Conservation (phyloP, 2,797 vertebrate species). For the Spinus pinus region DNA sequence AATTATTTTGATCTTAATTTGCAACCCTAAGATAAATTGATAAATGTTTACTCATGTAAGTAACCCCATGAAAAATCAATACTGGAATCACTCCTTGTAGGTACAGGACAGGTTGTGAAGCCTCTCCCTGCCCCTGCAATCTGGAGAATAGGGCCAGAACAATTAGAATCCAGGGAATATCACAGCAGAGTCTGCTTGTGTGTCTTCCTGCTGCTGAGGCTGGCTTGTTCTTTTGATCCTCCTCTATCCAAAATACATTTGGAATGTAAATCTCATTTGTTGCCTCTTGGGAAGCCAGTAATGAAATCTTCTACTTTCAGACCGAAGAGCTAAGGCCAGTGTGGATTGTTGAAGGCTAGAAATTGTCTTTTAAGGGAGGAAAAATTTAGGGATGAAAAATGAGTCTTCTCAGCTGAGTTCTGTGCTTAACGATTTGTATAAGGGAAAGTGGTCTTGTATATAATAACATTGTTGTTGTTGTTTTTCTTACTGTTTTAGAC, state of each 20-base stretch:
- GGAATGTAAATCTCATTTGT: not conserved
- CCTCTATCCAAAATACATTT: not conserved
- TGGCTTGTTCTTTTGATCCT: not conserved
- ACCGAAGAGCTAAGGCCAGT: not conserved
- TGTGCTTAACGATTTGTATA: not conserved
- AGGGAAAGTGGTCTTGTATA: not conserved
- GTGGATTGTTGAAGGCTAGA: not conserved
- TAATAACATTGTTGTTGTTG: not conserved
- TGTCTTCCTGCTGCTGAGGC: not conserved
- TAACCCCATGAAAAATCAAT: not conserved
- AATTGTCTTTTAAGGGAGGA: not conserved
- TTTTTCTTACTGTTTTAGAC: not conserved
- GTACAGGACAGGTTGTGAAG: not conserved
- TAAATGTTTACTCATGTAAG: not conserved
- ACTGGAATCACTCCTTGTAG: not conserved
- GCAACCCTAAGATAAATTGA: not conserved
- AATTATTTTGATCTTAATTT: not conserved
- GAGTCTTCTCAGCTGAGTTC: not conserved
- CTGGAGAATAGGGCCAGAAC: not conserved
- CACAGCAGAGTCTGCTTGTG: not conserved
- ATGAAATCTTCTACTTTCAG: not conserved
- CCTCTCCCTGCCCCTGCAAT: not conserved
- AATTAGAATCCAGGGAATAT: not conserved
- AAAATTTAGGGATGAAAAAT: not conserved
- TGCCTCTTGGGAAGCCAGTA: not conserved